Evolutionary conservation across 1,140 invertebrate species (phyloP), one percentile per base, ranked within the genome.

Genomic region (Helicoverpa zea): DNA sequence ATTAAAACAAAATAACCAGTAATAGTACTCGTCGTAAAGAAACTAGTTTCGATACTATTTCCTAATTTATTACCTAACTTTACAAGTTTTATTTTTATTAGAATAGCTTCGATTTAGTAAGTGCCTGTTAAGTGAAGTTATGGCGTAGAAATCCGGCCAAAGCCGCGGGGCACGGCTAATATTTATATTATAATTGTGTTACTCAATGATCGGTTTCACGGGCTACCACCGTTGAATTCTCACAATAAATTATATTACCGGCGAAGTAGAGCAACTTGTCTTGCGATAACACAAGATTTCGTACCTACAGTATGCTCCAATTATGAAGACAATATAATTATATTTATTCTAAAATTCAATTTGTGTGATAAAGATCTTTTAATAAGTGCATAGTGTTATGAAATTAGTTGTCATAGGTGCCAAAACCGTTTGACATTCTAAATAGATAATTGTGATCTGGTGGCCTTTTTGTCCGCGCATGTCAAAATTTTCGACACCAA

Each of bases 241-340:
- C 90, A 92, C 87, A 91, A 88, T 91, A 91, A 92, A 91, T 90
- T 92, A 90, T 88, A 83, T 85, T 87, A 63, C 77, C 76, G 80
- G 85, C 82, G 81, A 91, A 88, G 83, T 89, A 85, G 89, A 92
- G 84, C 87, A 85, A 89, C 86, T 87, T 87, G 82, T 85, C 81
- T 81, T 86, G 83, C 79, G 87, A 82, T 84, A 63, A 56, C 66
- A 75, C 74, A 83, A 81, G 29, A 49, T 78, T 81, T 66, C 16
- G 49, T 43, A 66, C 13, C 79, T 87, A 90, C 76, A 87, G 87
- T 47, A 2, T 88, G 88, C 80, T 87, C 47, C 61, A 64, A 84
- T 77, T 77, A 63, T 66, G 7, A 13, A 58, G 10, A 58, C 52
- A 35, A 58, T 16, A 59, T 74, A 35, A 58, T 58, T 30, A 74